Percentiles rank a stretch among this genome's conserved stretches.
These are phyloP conservation scores for Philonicus albiceps DNA, from an alignment of 2,888 invertebrate genomes.

Conservation along the genomic window DNA sequence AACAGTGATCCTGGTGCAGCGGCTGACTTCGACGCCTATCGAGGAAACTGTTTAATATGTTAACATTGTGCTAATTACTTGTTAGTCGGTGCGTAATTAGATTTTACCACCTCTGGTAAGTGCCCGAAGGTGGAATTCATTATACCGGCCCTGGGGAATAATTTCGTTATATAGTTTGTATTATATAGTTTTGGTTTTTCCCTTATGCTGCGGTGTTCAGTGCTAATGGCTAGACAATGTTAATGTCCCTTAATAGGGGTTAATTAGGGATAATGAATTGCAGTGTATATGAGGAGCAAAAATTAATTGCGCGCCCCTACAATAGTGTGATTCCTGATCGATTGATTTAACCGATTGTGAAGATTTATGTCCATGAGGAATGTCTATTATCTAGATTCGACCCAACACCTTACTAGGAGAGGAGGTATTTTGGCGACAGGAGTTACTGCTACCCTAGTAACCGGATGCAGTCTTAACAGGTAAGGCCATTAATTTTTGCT, in stretches of 20 bases:
- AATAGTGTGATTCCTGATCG: slow-evolving; percentile 6
- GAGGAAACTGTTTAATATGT: neutral
- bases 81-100: slow-evolving; percentile 31
- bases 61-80: slow-evolving; percentile 38
- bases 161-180: slow-evolving; percentile 1
- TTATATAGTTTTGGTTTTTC: slow-evolving; percentile 40
- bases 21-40: neutral
- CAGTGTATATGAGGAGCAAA: slow-evolving; percentile 43
- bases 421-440: neutral
- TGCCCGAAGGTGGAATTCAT: slow-evolving; percentile 37
- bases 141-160: slow-evolving; percentile 25
- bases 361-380: slow-evolving; percentile 7
- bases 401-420: neutral
- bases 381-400: neutral
- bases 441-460: neutral
- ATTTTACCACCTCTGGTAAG: slow-evolving; percentile 34
- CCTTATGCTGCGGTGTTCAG: neutral
- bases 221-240: slow-evolving; percentile 46
- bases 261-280: slow-evolving; percentile 47
- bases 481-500: neutral
- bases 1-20: neutral
- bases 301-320: slow-evolving; percentile 36
- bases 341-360: slow-evolving; percentile 6
- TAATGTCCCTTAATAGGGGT: slow-evolving; percentile 46
- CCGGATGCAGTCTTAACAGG: slow-evolving; percentile 33